Conservation (phyloP, 2,888 invertebrate species). For the Tenodera sinensis region DNA sequence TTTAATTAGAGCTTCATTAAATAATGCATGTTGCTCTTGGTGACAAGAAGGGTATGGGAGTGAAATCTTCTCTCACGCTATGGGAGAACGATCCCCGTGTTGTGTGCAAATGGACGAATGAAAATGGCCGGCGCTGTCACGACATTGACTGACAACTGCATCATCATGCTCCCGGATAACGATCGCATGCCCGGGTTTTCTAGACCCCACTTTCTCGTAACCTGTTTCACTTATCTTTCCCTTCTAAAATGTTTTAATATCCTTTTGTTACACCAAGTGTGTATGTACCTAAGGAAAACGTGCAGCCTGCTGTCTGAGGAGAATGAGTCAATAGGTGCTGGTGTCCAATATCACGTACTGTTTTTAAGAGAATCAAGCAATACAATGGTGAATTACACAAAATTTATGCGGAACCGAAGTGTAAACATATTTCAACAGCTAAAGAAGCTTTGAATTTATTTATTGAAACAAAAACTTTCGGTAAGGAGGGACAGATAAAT, state of each 20-base stretch:
- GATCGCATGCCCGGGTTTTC: not conserved
- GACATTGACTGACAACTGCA: slow-evolving; percentile 22
- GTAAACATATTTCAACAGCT: too few relatives aligned
- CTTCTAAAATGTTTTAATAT: not conserved
- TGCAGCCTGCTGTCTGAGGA: too few relatives aligned
- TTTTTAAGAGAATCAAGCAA: too few relatives aligned
- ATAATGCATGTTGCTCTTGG: not conserved
- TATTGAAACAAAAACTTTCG: too few relatives aligned
- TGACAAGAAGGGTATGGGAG: not conserved
- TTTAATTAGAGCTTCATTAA: not conserved
- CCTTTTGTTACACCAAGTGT: not conserved
- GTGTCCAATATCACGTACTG: too few relatives aligned
- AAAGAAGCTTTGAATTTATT: too few relatives aligned
- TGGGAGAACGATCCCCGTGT: not conserved
- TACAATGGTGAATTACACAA: too few relatives aligned
- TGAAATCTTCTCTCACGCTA: not conserved
- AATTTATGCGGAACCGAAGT: too few relatives aligned
- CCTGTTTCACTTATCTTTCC: not conserved
- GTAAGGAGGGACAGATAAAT: too few relatives aligned
- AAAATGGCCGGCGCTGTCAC: not conserved
- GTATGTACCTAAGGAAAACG: not conserved
- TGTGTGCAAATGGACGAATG: not conserved
- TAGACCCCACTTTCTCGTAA: not conserved
- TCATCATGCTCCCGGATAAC: slow-evolving; percentile 17
- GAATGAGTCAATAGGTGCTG: not conserved